Evolutionary conservation across 2,888 invertebrate species (phyloP), one percentile per base, ranked within the genome.

Genomic region (Callinectes sapidus): DNA sequence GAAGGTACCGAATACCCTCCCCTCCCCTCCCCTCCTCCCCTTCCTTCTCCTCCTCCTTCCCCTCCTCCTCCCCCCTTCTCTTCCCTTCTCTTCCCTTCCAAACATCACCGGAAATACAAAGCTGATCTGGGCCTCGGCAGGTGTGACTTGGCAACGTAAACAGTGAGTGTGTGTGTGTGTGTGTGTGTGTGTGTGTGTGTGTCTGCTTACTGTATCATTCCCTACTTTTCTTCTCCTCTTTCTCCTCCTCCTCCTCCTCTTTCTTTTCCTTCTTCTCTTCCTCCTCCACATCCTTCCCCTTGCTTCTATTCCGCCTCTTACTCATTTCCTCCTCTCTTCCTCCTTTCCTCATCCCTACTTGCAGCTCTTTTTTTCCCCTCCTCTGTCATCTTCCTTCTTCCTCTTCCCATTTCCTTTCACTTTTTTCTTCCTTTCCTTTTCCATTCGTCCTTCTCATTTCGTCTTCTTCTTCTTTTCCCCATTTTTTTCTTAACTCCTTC

Each of bases 91-190:
- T 61, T 61, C 16, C 23, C 18, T 61, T 23, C 61, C 23, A 16
- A 16, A 16, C 18, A 16, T 61, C 23, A 61, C 18, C 61, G 71
- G 71, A 71, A 71, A 28, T 23, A 28, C 71, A 71, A 10, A 16
- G 18, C 32, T 16, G 81, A 81, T 81, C 35, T 81, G 35, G 81
- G 81, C 0, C 81, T 13, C 32, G 81, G n/a, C 14, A 35, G 35
- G 35, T 81, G 81, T 81, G 81, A 81, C 32, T 14, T 2, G 35
- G 32, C 81, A 81, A 81, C 14, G 35, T 81, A 81, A 81, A 35
- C 81, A 81, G 23, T 71, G 71, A 28, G 71, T 71, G 71, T 71
- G 71, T 71, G 71, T 71, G 71, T 71, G 71, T 71, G 71, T 71
- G 71, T 71, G 71, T 71, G 71, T 71, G 66, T 66, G 66, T 66